Evolutionary conservation across 2,888 invertebrate genomes (phyloP), one percentile per base, ranked within the genome.

Genomic region (Leptopilina drosophilae): DNA sequence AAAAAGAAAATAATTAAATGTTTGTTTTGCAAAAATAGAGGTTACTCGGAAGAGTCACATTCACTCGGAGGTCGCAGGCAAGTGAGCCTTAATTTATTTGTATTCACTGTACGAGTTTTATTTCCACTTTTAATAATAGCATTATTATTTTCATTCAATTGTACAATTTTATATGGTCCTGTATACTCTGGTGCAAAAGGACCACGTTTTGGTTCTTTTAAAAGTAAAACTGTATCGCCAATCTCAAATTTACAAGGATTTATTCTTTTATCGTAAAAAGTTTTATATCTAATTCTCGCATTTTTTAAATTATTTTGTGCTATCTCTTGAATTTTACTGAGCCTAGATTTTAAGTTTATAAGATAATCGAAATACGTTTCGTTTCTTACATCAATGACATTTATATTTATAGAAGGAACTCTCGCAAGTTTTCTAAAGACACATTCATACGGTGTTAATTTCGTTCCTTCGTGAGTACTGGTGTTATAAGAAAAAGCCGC

Each of bases 161-260:
- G 78, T 14, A 83, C 6, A 1, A 84, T 64, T 46, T 82, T 66
- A 26, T 80, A 77, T 6, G 84, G 84, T 7, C 83, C 83, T 2
- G 78, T 42, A 53, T 84, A 84, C 3, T 79, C 66, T 8, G 78
- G 46, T 0, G 64, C 79, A 12, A 84, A 49, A 77, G 83, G 81
- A 5, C 80, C 78, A 3, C 67, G 62, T 65, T 77, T 81, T 3
- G 73, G 81, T n/a, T 80, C 83, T 12, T 64, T 78, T 76, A 78
- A 56, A 0, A 85, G 46, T 42, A 80, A 84, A 15, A 81, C 81
- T 42, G 40, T 46, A 53, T 85, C 82, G 1, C 83, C 84, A 15
- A 75, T 26, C 5, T 79, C 64, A 14, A 82, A 81, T 5, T 33
- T 26, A 26, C 26, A 26, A 26, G 26, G 26, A 26, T 26, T 26